phyloP scores from a whole-genome alignment of 2,113 vertebrate species.

The Scalopus aquaticus region DNA sequence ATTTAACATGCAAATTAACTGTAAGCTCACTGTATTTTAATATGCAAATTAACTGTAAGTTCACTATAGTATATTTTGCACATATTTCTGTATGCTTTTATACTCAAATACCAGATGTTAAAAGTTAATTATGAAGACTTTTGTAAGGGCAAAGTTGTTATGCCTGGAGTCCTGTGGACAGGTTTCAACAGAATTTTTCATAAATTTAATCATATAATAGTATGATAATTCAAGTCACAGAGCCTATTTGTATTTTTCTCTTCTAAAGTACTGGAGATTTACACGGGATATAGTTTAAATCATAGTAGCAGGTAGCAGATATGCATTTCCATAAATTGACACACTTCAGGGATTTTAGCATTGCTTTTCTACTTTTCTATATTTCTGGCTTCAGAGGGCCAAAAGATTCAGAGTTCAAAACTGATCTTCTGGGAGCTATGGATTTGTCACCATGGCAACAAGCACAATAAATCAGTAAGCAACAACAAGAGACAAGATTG shows the following conservation, averaged over 20 bases:
- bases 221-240: slow-evolving; percentile 61
- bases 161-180: not conserved
- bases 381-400: slow-evolving; percentile 70
- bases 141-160: slow-evolving; percentile 50
- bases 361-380: slow-evolving; percentile 62
- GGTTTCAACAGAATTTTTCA: slow-evolving; percentile 45
- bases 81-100: slow-evolving; percentile 42
- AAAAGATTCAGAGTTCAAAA: slow-evolving; percentile 73
- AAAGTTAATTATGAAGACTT: slow-evolving; percentile 47
- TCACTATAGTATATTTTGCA: slow-evolving; percentile 1
- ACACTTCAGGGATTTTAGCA: slow-evolving; percentile 49
- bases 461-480: slow-evolving; percentile 52
- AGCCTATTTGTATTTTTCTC: slow-evolving; percentile 54
- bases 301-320: not conserved
- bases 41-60: slow-evolving; percentile 36
- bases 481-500: slow-evolving; percentile 56
- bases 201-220: slow-evolving; percentile 55
- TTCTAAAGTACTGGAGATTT: slow-evolving; percentile 62
- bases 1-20: slow-evolving; percentile 54
- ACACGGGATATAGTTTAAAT: not conserved
- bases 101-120: slow-evolving; percentile 38
- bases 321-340: slow-evolving; percentile 62
- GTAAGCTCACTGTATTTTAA: slow-evolving; percentile 17
- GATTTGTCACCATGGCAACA: slow-evolving; percentile 68
- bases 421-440: not conserved